A percentile compares a stretch with the other conserved stretches of the same genome.
These are phyloP conservation scores for Hyppa rectilinea DNA, from an alignment of 2,888 invertebrate species.

Conservation along the genomic window DNA sequence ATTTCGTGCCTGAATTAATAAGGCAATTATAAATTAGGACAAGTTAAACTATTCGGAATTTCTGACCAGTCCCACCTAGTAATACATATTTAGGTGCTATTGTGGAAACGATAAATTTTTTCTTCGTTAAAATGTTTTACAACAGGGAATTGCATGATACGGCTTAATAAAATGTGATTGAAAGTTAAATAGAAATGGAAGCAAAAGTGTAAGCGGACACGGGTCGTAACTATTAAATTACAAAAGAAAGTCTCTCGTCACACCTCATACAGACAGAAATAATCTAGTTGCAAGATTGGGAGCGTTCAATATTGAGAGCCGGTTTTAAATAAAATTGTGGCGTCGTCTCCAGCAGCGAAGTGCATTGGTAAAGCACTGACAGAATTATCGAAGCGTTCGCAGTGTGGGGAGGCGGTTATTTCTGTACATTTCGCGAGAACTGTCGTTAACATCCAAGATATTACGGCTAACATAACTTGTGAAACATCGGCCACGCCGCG, in stretches of 20 bases:
- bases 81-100: conserved; percentile 1
- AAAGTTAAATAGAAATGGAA: conserved; percentile 81
- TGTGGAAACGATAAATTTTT: conserved; percentile 23
- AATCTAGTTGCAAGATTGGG: conserved; percentile 76
- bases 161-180: conserved; percentile 74
- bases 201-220: conserved; percentile 80
- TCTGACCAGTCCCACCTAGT: conserved; percentile 4
- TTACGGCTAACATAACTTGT: conserved; percentile 77
- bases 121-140: conserved; percentile 30
- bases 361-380: conserved; percentile 86
- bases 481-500: conserved; percentile 70
- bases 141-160: conserved; percentile 62
- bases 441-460: conserved; percentile 79
- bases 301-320: conserved; percentile 73
- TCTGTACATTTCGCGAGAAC: conserved; percentile 87
- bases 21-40: conserved; percentile 25
- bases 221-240: conserved; percentile 80
- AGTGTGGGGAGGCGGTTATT: conserved; percentile 84
- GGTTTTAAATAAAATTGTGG: conserved; percentile 80
- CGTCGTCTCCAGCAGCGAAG: conserved; percentile 84
- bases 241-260: conserved; percentile 83
- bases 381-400: conserved; percentile 82
- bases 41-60: conserved; percentile 20
- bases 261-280: conserved; percentile 76
- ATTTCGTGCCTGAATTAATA: conserved; percentile 37